Evolutionary conservation across 2,113 vertebrate genomes (phyloP).

Genomic region (Rhea pennata): DNA sequence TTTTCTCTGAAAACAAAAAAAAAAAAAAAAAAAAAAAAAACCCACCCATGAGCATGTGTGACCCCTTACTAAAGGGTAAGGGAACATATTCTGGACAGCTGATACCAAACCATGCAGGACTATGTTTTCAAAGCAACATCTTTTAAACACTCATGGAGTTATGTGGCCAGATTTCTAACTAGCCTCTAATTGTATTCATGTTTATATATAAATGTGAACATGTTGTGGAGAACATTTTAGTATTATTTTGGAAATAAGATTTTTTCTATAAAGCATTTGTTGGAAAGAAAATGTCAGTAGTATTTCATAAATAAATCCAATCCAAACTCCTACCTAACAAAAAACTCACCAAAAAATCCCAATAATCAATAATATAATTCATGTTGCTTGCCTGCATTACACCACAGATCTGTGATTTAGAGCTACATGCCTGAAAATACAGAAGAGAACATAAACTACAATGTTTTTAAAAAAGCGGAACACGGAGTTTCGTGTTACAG

Average conservation of each 20-base stretch:
- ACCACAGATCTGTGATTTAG: background rate
- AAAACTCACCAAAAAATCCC: background rate
- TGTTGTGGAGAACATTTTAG: background rate
- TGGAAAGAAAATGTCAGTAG: background rate
- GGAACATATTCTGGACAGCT: background rate
- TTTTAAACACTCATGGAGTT: background rate
- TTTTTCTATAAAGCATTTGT: background rate
- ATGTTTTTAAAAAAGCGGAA: no score
- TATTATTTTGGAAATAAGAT: background rate
- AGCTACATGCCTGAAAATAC: background rate
- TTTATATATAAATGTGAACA: background rate
- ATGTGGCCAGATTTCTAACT: accelerated
- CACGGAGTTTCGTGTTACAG: background rate
- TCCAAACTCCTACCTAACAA: background rate
- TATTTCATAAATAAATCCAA: background rate
- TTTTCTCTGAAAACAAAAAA: background rate
- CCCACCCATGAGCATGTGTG: background rate
- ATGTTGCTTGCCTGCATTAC: background rate
- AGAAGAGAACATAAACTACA: background rate
- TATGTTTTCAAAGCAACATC: background rate
- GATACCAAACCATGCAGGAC: background rate
- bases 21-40: no score
- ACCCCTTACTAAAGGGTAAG: background rate
- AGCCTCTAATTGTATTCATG: background rate
- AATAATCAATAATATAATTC: background rate